These are phyloP conservation scores for Pomatostomus ruficeps DNA, from an alignment of 2,113 vertebrate species.

Conservation along the genomic window DNA sequence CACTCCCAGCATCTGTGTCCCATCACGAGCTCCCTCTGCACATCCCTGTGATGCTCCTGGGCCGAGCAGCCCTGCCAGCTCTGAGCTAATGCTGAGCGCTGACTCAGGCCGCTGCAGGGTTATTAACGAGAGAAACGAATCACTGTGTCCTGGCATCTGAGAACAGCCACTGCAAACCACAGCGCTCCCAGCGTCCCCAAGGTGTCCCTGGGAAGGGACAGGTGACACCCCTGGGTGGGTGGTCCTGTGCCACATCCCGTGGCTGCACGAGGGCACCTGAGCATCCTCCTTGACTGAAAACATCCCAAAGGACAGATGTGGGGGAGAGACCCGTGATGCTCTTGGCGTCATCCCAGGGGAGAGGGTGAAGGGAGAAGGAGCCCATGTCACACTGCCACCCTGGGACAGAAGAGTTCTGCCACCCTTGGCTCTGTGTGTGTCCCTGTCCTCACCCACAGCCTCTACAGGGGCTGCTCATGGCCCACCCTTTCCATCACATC, in stretches of 20 bases:
- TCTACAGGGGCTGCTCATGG: not conserved
- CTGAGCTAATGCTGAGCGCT: not conserved
- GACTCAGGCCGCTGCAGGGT: slow-evolving; percentile 33
- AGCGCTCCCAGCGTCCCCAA: accelerated
- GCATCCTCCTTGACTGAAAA: accelerated
- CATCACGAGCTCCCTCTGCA: accelerated
- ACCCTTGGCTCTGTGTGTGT: not conserved
- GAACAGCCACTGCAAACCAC: not conserved
- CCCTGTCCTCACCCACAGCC: not conserved
- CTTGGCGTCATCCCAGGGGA: not conserved
- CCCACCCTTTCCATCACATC: not conserved
- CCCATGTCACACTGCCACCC: accelerated
- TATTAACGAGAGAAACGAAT: slow-evolving; percentile 28
- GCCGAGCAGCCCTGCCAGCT: not conserved
- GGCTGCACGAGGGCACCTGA: not conserved
- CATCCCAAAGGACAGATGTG: accelerated
- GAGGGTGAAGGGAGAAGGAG: not conserved
- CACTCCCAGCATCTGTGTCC: not conserved
- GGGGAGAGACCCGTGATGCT: accelerated
- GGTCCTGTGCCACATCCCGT: accelerated
- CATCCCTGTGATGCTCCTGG: accelerated
- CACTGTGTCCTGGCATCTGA: slow-evolving; percentile 30
- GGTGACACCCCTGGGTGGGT: accelerated
- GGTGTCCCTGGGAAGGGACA: not conserved
- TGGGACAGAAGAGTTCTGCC: not conserved